Evolutionary conservation across 2,797 vertebrate genomes (phyloP), one percentile per base, ranked within the genome.

Genomic region (Xiphophorus birchmanni): DNA sequence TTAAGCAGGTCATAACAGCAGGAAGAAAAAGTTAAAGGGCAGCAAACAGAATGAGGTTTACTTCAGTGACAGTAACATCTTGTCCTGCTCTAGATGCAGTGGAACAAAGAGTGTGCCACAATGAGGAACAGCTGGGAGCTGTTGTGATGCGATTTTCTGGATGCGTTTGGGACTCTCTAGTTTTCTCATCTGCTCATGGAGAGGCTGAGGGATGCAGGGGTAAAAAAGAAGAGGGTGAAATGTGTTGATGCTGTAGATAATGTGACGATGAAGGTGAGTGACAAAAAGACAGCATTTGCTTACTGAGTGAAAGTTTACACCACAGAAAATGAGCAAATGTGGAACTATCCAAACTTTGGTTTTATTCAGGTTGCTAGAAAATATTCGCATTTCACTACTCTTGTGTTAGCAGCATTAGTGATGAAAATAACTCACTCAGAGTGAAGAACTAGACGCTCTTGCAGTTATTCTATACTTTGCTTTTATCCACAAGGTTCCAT

Each of bases 1-100:
- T 0, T 8, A 74, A 80, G 81, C 77, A 82, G 78, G 29, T 13
- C 35, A 32, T 58, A 44, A n/a, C 23, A 4, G 37, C 6, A 4
- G 74, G 67, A 79, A 67, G 76, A 72, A 48, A 37, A 69, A 65
- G n/a, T 58, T 74, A 81, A 80, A 76, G 52, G 79, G 84, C 6
- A 0, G 17, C 1, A 40, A 78, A 81, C 84, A 58, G 79, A 75
- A 85, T 77, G 79, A 82, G 85, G 82, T 78, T 90, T 81, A 83
- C 82, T 37, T 79, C 58, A 73, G 81, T 80, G 83, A 88, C 77
- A 84, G 77, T 84, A 77, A 88, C 60, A 42, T 2, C 32, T 54
- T 82, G 80, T 86, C 82, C 78, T 77, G 81, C 80, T 87, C 81
- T 86, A 60, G 76, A 77, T 81, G 65, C 83, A 35, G 58, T 82